These are phyloP conservation scores for Metopia argyrocephala DNA, from an alignment of 2,888 invertebrate genomes.

Conservation along the genomic window DNA sequence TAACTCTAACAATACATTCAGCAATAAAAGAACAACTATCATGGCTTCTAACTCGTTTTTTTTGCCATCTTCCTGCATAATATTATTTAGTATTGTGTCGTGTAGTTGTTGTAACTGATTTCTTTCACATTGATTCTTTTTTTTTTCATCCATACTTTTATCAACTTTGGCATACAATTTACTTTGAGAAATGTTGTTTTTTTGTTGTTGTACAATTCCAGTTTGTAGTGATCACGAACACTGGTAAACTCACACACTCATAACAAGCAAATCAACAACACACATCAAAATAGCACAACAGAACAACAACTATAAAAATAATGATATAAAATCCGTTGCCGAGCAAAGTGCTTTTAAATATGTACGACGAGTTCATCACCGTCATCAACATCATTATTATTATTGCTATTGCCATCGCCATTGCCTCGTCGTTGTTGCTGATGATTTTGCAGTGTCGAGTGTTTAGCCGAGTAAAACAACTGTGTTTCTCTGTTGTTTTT, in stretches of 20 bases:
- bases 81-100: conserved; percentile 2
- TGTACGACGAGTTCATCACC: conserved; percentile 41
- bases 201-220: conserved; percentile 51
- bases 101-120: conserved; percentile 14
- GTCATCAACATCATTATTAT: neutral
- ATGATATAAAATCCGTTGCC: conserved; percentile 61
- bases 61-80: conserved; percentile 63
- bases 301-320: conserved; percentile 34
- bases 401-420: conserved; percentile 12
- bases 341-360: conserved; percentile 57
- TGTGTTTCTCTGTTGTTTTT: conserved; percentile 40
- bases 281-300: conserved; percentile 4
- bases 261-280: neutral
- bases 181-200: conserved; percentile 36
- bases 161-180: neutral
- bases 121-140: neutral
- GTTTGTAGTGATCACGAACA: conserved; percentile 63
- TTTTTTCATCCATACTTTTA: neutral
- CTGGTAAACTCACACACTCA: conserved; percentile 36
- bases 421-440: conserved; percentile 35
- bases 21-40: conserved; percentile 33
- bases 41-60: conserved; percentile 61
- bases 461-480: conserved; percentile 65
- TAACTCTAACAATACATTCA: conserved; percentile 19
- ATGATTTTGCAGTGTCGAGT: conserved; percentile 60